Base-by-base conservation (phyloP, 2,888 invertebrate genomes). In the Griposia aprilina region DNA sequence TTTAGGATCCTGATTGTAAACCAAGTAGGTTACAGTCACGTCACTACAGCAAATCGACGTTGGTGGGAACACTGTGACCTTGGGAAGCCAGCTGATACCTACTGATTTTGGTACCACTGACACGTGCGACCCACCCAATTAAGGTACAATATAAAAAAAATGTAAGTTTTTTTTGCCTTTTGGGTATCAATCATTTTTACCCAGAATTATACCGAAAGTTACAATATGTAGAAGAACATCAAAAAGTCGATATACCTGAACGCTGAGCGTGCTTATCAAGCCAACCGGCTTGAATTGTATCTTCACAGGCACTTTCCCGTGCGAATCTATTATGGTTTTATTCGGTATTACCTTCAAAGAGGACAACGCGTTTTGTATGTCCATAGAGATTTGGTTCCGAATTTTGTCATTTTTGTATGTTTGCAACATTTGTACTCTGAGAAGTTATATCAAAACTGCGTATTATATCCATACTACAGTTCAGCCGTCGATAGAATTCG, bases 281-380 rank as follows among this genome's bases (percentile, higher is more conserved):
- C 95, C 96, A 36, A 95, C 90, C 6, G 97, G 97, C 81, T 96
- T 96, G 74, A 96, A 96, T 72, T 94, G 95, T 90, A 97, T 96
- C 87, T 95, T 96, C 76, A 97, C 77, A 4, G 95, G 93, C 15
- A 94, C 92, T 88, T 95, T 96, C 78, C 91, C 93, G 74, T 95
- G 91, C 1, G 97, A 94, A 26, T 90, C 90, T 84, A 97, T 96
- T 2, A 59, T 90, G 75, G 93, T 95, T 78, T 92, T 94, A 60
- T 91, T 94, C 1, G 97, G 97, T 15, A 95, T 84, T 4, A 96
- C 95, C 90, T 94, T 96, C 20, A 97, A 83, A 2, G 97, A 96
- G 1, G 94, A 92, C 59, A 97, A 78, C 8, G 96, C 94, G 76
- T 96, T 96, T 83, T 94, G 83, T 69, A 94, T 93, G 76, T 97